A percentile compares a stretch with the other conserved stretches of the same genome.
Conservation (phyloP, 2,113 vertebrate species). For the Myotis brandtii region DNA sequence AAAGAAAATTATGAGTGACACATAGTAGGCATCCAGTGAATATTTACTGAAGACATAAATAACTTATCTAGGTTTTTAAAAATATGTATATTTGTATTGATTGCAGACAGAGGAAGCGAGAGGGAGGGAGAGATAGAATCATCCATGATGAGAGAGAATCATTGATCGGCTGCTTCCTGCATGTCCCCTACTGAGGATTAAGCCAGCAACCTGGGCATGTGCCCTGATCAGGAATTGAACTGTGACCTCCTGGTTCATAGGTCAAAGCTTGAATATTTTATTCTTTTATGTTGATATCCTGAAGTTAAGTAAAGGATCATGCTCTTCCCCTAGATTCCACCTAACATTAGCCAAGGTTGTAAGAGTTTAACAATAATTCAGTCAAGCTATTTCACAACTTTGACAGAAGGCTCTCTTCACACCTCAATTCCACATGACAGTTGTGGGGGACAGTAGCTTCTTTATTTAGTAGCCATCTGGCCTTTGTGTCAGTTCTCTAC, state of each 20-base stretch:
- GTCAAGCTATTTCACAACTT: background rate
- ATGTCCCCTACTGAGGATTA: too few species aligned
- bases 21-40: background rate
- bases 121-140: too few species aligned
- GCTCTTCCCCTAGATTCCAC: background rate
- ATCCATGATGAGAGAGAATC: too few species aligned
- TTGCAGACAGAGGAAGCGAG: too few species aligned
- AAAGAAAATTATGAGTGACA: background rate
- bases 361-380: background rate
- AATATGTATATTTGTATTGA: too few species aligned
- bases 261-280: background rate
- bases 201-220: too few species aligned
- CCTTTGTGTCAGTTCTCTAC: background rate
- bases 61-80: background rate
- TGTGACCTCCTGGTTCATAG: too few species aligned
- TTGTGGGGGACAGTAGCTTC: background rate
- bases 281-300: background rate
- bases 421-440: background rate
- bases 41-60: background rate
- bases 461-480: slow-evolving; percentile 65
- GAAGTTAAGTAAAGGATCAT: background rate
- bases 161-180: too few species aligned
- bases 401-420: background rate
- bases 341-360: background rate
- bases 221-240: too few species aligned